These are phyloP conservation scores for Battus philenor DNA, from an alignment of 1,140 invertebrate species.

Conservation along the genomic window DNA sequence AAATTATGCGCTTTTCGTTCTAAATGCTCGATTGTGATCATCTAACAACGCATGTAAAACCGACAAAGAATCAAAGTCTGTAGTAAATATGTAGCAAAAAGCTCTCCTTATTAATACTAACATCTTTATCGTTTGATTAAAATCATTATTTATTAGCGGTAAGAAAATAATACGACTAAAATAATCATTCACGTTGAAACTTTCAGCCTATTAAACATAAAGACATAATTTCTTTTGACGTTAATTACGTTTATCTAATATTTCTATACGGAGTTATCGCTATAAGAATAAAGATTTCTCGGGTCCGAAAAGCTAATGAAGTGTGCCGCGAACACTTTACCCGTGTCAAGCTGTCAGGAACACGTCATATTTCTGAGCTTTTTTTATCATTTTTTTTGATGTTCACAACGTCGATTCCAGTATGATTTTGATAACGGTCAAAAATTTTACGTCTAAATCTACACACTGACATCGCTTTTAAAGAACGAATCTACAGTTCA, in stretches of 20 bases:
- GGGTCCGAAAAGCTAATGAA: slow-evolving; percentile 59
- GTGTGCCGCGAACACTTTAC: slow-evolving; percentile 64
- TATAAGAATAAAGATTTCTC: slow-evolving; percentile 24
- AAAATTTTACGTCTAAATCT: slow-evolving; percentile 6
- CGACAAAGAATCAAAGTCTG: too few species aligned
- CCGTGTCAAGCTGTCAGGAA: slow-evolving; percentile 68
- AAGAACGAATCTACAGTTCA: too few species aligned
- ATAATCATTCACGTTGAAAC: too few species aligned
- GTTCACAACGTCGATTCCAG: slow-evolving; percentile 48
- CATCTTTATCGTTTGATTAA: too few species aligned
- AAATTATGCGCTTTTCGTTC: too few species aligned
- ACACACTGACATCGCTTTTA: too few species aligned
- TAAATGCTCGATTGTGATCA: too few species aligned
- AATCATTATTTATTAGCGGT: too few species aligned
- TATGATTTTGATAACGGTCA: slow-evolving; percentile 43
- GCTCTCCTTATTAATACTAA: too few species aligned
- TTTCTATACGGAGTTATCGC: slow-evolving; percentile 6
- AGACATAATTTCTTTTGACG: slow-evolving; percentile 9
- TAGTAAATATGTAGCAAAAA: too few species aligned
- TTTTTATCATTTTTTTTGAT: slow-evolving; percentile 49
- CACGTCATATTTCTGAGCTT: slow-evolving; percentile 63
- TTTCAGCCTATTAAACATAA: background rate
- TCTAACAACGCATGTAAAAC: too few species aligned
- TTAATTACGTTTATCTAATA: slow-evolving; percentile 15
- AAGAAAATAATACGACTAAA: too few species aligned